A percentile compares a stretch with the other conserved stretches of the same genome.
Conservation (phyloP, 2,113 vertebrate genomes). For the Tichodroma muraria region DNA sequence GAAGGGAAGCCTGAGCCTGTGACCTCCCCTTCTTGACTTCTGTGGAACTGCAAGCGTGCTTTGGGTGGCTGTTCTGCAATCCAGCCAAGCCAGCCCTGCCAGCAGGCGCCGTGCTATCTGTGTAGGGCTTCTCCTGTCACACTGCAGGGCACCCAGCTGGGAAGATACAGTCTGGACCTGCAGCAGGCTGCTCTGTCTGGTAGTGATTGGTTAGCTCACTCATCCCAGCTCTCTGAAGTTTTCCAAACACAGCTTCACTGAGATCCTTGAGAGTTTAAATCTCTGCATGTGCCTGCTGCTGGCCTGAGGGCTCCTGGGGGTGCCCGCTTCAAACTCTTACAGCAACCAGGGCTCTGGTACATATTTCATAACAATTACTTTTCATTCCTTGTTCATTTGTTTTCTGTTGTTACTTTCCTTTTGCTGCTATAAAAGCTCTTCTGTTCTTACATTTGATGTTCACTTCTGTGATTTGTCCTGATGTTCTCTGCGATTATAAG, state of each 20-base stretch:
- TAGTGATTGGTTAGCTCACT: background rate
- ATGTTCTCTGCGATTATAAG: background rate
- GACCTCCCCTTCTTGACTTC: background rate
- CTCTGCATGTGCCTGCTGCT: fast-evolving
- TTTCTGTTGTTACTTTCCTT: background rate
- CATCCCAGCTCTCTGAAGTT: background rate
- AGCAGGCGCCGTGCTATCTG: background rate
- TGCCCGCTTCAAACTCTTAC: background rate
- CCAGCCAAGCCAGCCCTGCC: background rate
- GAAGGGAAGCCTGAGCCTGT: background rate
- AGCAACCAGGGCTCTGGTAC: background rate
- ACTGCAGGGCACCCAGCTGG: background rate
- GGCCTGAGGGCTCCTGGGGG: background rate
- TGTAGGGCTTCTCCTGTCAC: background rate
- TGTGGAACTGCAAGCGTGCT: background rate
- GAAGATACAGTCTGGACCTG: background rate
- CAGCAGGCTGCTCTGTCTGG: background rate
- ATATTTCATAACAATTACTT: background rate
- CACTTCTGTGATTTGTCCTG: background rate
- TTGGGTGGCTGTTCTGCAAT: background rate
- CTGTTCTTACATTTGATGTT: background rate
- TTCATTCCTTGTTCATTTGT: background rate
- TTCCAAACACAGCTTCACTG: background rate
- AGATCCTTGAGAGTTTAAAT: background rate
- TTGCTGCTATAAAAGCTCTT: background rate